Conservation (phyloP, 2,797 vertebrate species). For the Myiotriccus ornatus region DNA sequence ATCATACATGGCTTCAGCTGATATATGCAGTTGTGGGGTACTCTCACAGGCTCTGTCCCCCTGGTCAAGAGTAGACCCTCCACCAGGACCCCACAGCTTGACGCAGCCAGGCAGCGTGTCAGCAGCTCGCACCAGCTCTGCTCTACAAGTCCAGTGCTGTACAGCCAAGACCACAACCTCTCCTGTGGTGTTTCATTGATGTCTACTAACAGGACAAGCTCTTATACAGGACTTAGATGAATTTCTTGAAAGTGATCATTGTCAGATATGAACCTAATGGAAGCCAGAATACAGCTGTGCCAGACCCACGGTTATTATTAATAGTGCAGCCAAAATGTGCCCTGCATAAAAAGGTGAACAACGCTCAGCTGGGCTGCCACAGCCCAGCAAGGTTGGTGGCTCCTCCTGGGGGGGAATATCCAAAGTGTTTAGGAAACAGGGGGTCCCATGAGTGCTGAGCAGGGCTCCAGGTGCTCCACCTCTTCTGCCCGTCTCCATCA, state of each 20-base stretch:
- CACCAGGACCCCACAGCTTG: not conserved
- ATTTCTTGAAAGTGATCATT: not conserved
- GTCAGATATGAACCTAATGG: not conserved
- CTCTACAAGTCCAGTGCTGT: rapidly evolving
- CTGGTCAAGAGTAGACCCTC: rapidly evolving
- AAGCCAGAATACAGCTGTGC: not conserved
- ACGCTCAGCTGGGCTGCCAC: rapidly evolving
- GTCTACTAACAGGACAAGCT: not conserved
- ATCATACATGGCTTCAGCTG: not conserved
- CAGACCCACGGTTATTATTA: not conserved
- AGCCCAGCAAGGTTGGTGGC: not conserved
- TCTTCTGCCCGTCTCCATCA: not conserved
- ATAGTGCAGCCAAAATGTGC: not conserved
- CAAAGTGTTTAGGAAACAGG: not conserved
- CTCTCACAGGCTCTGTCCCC: not conserved
- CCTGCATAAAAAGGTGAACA: not conserved
- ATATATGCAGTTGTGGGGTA: not conserved
- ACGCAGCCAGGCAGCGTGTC: not conserved
- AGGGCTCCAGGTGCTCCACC: not conserved
- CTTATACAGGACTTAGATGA: not conserved
- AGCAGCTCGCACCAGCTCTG: not conserved
- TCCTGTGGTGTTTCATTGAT: not conserved
- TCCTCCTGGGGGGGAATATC: not conserved
- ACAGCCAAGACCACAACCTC: not conserved
- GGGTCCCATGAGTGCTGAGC: not conserved